Conservation (phyloP, 1,140 invertebrate genomes). For the Eriosoma lanigerum region DNA sequence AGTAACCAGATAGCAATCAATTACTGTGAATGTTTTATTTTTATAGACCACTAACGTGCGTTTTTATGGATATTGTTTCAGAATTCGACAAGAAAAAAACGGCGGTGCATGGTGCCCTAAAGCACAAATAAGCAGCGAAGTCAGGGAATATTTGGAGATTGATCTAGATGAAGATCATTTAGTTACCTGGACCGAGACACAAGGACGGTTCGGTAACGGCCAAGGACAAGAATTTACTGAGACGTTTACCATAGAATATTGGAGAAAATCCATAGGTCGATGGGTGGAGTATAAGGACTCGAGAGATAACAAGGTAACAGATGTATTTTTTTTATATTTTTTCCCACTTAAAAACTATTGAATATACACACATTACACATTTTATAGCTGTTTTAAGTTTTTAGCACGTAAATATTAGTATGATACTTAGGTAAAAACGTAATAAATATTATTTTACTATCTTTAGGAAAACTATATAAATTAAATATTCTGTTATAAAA, state of each 20-base stretch:
- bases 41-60: no score
- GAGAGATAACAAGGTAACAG: slow-evolving; percentile 68
- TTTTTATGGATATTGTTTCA: slow-evolving; percentile 60
- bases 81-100: slow-evolving; percentile 80
- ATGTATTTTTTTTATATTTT: no score
- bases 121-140: slow-evolving; percentile 70
- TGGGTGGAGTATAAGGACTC: slow-evolving; percentile 81
- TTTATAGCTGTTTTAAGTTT: no score
- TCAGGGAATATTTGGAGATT: slow-evolving; percentile 84
- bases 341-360: no score
- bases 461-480: no score
- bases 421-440: no score
- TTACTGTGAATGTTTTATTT: no score
- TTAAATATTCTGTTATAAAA: no score
- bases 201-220: slow-evolving; percentile 92
- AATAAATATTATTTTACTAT: no score
- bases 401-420: no score
- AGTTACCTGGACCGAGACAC: slow-evolving; percentile 84
- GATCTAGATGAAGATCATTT: slow-evolving; percentile 76
- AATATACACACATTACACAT: no score
- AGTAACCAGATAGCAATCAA: no score
- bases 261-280: slow-evolving; percentile 67
- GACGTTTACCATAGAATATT: slow-evolving; percentile 83
- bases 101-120: slow-evolving; percentile 94
- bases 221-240: slow-evolving; percentile 87